Conservation (phyloP, 2,113 vertebrate species). For the human region DNA sequence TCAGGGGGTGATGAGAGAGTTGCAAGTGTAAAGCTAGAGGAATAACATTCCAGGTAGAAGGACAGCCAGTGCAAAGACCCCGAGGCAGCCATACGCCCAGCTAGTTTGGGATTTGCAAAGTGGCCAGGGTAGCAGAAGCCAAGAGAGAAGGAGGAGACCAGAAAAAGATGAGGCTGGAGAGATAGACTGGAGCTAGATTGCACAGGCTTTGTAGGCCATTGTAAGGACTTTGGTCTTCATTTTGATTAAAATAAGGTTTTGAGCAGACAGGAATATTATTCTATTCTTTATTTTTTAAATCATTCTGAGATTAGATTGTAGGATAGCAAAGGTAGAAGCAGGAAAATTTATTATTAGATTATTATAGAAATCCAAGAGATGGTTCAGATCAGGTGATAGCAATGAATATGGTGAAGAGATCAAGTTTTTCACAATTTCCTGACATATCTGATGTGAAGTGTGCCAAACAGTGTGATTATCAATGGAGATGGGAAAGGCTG, state of each 20-base stretch:
- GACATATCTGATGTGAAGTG: background rate
- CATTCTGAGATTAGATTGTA: background rate
- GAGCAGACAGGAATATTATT: background rate
- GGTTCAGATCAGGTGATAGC: background rate
- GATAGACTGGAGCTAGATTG: too few relatives aligned
- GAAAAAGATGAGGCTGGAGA: background rate
- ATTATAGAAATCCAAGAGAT: background rate
- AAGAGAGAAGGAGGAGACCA: background rate
- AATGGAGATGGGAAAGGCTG: background rate
- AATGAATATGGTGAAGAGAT: background rate
- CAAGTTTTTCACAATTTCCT: background rate
- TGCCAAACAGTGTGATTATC: background rate
- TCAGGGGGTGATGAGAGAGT: background rate
- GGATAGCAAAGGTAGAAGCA: background rate
- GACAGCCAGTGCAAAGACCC: background rate
- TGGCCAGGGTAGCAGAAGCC: background rate
- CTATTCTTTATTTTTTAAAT: background rate
- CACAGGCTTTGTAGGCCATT: background rate
- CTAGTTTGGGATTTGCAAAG: background rate
- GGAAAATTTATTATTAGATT: background rate
- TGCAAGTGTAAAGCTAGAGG: background rate
- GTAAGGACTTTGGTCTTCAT: background rate
- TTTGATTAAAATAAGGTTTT: constrained; percentile 25
- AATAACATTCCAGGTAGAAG: background rate
- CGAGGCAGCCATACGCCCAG: background rate